These are phyloP conservation scores for Gerosis bhagava DNA, from an alignment of 2,888 invertebrate genomes.

Conservation along the genomic window DNA sequence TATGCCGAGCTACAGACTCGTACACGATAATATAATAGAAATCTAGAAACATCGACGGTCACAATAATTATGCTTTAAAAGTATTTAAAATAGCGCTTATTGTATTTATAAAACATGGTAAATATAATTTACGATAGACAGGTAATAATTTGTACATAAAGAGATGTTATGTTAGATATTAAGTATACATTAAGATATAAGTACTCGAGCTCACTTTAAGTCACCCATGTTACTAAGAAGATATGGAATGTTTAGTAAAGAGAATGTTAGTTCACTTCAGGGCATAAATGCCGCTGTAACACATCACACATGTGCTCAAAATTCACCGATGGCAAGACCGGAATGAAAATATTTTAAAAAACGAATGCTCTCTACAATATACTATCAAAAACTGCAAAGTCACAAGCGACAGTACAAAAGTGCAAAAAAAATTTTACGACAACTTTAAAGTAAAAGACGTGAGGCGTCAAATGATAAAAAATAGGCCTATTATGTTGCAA, in stretches of 20 bases:
- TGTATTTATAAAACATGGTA: slow-evolving; percentile 30
- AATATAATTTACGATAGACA: slow-evolving; percentile 33
- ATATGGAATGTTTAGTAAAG: slow-evolving; percentile 71
- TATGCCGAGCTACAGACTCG: slow-evolving; percentile 38
- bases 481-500: too few relatives aligned
- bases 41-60: slow-evolving; percentile 25
- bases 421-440: too few relatives aligned
- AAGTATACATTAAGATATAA: slow-evolving; percentile 49
- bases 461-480: too few relatives aligned
- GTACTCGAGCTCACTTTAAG: slow-evolving; percentile 80
- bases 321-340: slow-evolving; percentile 45
- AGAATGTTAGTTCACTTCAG: slow-evolving; percentile 51
- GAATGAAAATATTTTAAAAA: slow-evolving; percentile 32
- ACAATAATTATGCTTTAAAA: slow-evolving; percentile 33
- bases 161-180: slow-evolving; percentile 40
- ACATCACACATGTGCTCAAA: slow-evolving; percentile 18
- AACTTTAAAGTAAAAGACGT: too few relatives aligned
- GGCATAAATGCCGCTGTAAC: slow-evolving; percentile 36
- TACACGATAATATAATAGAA: slow-evolving; percentile 4
- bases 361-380: slow-evolving; percentile 34
- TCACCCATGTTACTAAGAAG: slow-evolving; percentile 62
- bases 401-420: too few relatives aligned
- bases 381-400: too few relatives aligned
- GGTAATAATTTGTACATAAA: slow-evolving; percentile 49
- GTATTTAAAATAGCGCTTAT: slow-evolving; percentile 29